A percentile compares a stretch with the other conserved stretches of the same genome.
These are phyloP conservation scores for Aporrectodea caliginosa DNA, from an alignment of 1,140 invertebrate species.

Conservation along the genomic window DNA sequence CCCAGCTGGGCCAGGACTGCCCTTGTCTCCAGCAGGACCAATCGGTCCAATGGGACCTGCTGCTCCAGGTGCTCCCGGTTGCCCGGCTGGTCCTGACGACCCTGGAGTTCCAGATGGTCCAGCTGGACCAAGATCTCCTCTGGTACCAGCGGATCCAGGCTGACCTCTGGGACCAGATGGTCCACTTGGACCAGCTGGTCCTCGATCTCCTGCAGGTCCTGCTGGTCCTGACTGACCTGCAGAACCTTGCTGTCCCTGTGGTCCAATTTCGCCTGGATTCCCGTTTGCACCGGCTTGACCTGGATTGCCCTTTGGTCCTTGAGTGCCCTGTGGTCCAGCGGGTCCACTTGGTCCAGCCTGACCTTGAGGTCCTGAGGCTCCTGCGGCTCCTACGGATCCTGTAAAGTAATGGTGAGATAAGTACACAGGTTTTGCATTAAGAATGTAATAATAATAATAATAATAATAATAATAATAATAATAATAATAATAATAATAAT, in stretches of 20 bases:
- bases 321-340: conserved; percentile 9
- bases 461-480: too few species aligned
- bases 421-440: too few species aligned
- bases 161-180: neutral
- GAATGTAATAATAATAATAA: too few species aligned
- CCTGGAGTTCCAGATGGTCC: conserved; percentile 21
- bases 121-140: conserved; percentile 11
- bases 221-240: too few species aligned
- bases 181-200: neutral
- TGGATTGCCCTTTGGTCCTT: conserved; percentile 7
- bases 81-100: neutral
- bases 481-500: too few species aligned
- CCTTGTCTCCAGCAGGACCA: conserved; percentile 11
- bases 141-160: neutral
- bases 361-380: conserved; percentile 8
- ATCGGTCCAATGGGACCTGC: conserved; percentile 6
- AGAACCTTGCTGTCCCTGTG: conserved; percentile 16
- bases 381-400: conserved; percentile 16
- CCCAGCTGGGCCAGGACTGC: conserved; percentile 19
- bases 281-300: conserved; percentile 13
- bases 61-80: conserved; percentile 10
- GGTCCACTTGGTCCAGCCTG: conserved; percentile 1
- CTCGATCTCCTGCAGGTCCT: neutral
- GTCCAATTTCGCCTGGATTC: conserved; percentile 10
- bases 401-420: too few species aligned